Base-by-base conservation (phyloP, 2,113 vertebrate genomes). In the Panthera leo region DNA sequence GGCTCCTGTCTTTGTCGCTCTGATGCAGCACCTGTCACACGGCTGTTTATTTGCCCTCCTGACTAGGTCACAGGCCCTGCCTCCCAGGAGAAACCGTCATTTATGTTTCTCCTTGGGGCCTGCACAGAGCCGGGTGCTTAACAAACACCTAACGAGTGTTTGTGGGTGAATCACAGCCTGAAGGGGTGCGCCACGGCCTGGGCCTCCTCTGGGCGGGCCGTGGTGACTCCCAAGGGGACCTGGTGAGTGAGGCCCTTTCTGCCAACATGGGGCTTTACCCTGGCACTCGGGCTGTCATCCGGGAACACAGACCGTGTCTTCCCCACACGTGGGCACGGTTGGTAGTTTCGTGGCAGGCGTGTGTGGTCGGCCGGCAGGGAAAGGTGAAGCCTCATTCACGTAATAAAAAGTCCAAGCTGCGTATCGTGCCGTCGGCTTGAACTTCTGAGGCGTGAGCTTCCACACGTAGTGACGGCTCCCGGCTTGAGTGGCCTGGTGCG, bases 11-110 rank as follows among this genome's bases (percentile, higher is more conserved):
- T 7, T 29, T 1, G 0, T n/a, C 1, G 4, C 68, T 39, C 34
- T 1, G 2, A 1, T 0, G 5, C 36, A 7, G 29, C 21, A 2
- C 0, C 21, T 0, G 0, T 36, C 45, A 13, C 12, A 0, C 29
- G 34, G 31, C 63, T 0, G 5, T 58, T n/a, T 10, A 5, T 48
- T 0, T 6, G 16, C 15, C 85, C n/a, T n/a, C n/a, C 13, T 61
- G 75, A 45, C 76, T 9, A 2, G 55, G 42, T 7, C 8, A 1
- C 5, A 4, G 27, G 45, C 71, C 15, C 42, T 10, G 2, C 51
- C 15, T 67, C 36, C 86, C 23, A 6, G 29, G 25, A 85, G 45
- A 36, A 36, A 27, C 27, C 15, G 0, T 7, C 16, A 27, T 90
- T 51, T 4, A 0, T 58, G n/a, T 75, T 67, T n/a, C 11, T 36